Conservation (phyloP, 2,888 invertebrate genomes). For the Polymixis flavicincta region DNA sequence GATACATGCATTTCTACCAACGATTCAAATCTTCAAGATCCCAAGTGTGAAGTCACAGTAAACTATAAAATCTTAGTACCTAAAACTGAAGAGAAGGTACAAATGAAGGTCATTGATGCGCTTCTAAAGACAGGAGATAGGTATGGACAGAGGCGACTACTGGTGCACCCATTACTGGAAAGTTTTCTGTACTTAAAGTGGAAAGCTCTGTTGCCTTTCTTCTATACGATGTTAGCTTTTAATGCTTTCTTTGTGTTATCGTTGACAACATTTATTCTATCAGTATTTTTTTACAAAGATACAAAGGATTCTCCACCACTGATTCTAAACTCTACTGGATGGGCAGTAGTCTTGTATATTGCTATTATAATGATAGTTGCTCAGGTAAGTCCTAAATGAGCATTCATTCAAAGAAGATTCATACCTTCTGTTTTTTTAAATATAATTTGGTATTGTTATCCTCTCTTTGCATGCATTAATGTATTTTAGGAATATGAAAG, state of each 20-base stretch:
- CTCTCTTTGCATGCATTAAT: no score
- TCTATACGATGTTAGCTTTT: constrained; percentile 82
- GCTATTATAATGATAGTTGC: constrained; percentile 43
- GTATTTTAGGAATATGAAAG: no score
- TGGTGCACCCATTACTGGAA: constrained; percentile 88
- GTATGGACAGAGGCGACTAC: constrained; percentile 78
- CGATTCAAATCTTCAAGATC: constrained; percentile 73
- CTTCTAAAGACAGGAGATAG: constrained; percentile 84
- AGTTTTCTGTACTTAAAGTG: constrained; percentile 89
- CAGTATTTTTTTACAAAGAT: constrained; percentile 58
- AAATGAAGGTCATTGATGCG: constrained; percentile 86
- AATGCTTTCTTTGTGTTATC: constrained; percentile 84
- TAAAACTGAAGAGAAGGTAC: constrained; percentile 73
- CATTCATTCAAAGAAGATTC: neutral
- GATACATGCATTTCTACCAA: constrained; percentile 84
- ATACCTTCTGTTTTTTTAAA: neutral
- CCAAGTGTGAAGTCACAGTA: constrained; percentile 79
- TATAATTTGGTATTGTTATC: no score
- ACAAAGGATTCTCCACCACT: constrained; percentile 22
- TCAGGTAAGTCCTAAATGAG: constrained; percentile 49
- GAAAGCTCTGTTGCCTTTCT: constrained; percentile 85
- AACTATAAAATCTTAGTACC: constrained; percentile 83
- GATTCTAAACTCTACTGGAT: constrained; percentile 35
- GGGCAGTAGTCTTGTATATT: constrained; percentile 49
- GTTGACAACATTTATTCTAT: constrained; percentile 79